phyloP scores from a whole-genome alignment of 1,140 invertebrate species.

The Meloidogyne hapla region DNA sequence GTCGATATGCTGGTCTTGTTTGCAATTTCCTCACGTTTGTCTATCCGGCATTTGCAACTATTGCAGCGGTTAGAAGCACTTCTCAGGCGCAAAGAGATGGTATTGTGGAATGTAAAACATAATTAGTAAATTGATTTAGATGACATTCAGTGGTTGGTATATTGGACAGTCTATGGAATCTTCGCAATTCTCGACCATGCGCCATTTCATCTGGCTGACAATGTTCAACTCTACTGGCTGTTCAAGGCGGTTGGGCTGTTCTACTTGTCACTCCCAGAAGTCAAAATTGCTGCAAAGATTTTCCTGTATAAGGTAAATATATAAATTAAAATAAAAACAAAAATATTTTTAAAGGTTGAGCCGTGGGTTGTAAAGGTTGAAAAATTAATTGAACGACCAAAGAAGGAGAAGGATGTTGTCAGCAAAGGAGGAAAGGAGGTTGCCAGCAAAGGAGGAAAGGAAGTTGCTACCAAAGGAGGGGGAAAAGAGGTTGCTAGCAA shows the following conservation, averaged over 20 bases:
- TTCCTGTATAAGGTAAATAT: not conserved
- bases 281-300: not conserved
- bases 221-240: not conserved
- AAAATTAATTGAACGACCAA: not conserved
- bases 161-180: not conserved
- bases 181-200: not conserved
- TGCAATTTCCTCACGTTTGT: not conserved
- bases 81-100: not conserved
- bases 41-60: conserved; percentile 1
- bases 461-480: not conserved
- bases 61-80: not conserved
- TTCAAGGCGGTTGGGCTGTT: not conserved
- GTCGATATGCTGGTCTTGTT: not conserved
- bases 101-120: not conserved
- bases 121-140: not conserved
- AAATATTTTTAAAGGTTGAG: not conserved
- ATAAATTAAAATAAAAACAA: not conserved
- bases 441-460: not conserved
- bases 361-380: not conserved
- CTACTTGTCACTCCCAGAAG: conserved; percentile 1
- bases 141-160: conserved; percentile 1
- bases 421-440: not conserved
- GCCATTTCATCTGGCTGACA: not conserved
- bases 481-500: not conserved
- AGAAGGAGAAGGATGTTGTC: not conserved